Conservation (phyloP, 2,797 vertebrate genomes). For the Cuculus canorus region DNA sequence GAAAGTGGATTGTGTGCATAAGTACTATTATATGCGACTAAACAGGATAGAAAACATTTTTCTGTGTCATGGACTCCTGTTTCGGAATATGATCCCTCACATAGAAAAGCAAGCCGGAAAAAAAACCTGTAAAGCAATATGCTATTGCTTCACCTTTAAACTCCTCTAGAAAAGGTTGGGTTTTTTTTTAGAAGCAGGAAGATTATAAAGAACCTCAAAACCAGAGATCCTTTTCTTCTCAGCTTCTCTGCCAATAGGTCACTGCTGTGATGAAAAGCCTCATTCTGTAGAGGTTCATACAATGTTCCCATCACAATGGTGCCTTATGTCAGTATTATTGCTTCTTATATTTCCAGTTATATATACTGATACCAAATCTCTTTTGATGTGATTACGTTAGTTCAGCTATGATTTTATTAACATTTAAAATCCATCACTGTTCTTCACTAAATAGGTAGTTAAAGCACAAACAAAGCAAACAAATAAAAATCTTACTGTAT, state of each 20-base stretch:
- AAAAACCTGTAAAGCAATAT: neutral
- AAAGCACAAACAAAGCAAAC: neutral
- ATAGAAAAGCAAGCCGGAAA: neutral
- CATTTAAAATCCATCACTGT: neutral
- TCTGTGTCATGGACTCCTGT: neutral
- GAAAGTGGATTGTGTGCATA: fast-evolving
- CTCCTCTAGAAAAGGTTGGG: neutral
- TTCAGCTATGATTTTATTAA: neutral
- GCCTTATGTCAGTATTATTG: neutral
- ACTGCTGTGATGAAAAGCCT: neutral
- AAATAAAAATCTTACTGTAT: neutral
- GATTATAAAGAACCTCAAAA: neutral
- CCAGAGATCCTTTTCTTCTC: neutral
- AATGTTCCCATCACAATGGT: neutral
- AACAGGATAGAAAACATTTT: neutral
- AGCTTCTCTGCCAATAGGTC: neutral
- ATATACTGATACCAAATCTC: neutral
- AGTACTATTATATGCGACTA: neutral
- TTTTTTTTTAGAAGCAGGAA: neutral
- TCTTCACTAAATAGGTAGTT: neutral
- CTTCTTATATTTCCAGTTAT: neutral
- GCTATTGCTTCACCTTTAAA: neutral
- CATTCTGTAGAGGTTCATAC: neutral
- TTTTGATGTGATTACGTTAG: neutral
- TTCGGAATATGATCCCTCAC: neutral